Evolutionary conservation across 2,113 vertebrate species (phyloP), one percentile per base, ranked within the genome.

Genomic region (Cottus gobio): DNA sequence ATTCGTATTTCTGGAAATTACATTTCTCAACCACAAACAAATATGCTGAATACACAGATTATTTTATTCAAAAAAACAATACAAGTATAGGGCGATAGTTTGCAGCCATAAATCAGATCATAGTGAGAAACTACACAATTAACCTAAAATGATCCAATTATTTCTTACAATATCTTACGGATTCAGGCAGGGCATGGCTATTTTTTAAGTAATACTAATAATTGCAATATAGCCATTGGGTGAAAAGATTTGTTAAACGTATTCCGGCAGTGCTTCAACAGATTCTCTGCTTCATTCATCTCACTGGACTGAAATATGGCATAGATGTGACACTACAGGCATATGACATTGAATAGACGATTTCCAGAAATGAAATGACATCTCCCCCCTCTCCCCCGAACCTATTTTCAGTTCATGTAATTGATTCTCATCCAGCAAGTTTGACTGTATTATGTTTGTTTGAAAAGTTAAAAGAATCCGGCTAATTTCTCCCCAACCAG

Each of bases 391-490:
- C n/a, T n/a, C n/a, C 57, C 26, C 78, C 15, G 10, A 91, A 91
- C 71, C 89, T 91, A 92, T 92, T 91, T 92, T 88, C 85, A 91
- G 87, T 76, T 84, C 85, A 64, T 86, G 77, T 80, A 87, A 93
- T 92, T 92, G 91, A 93, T 91, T 93, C 89, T 75, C 81, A 92
- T 92, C 90, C 88, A 94, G 89, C 84, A 90, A 92, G 83, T 90
- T 93, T 85, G 81, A 91, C 90, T 87, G 90, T 71, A 91, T 93
- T 91, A 92, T 93, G 92, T 93, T 94, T 92, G 92, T 94, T 95
- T 94, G 89, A 93, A 94, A 94, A 94, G 89, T 92, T 93, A 89
- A 93, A 93, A 93, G 90, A 93, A 93, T 93, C 82, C 84, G 12
- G 73, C 87, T 92, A 90, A 91, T 93, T 93, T 94, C 85, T 88